Evolutionary conservation across 2,797 vertebrate species (phyloP).

Genomic region (Staurois parvus): DNA sequence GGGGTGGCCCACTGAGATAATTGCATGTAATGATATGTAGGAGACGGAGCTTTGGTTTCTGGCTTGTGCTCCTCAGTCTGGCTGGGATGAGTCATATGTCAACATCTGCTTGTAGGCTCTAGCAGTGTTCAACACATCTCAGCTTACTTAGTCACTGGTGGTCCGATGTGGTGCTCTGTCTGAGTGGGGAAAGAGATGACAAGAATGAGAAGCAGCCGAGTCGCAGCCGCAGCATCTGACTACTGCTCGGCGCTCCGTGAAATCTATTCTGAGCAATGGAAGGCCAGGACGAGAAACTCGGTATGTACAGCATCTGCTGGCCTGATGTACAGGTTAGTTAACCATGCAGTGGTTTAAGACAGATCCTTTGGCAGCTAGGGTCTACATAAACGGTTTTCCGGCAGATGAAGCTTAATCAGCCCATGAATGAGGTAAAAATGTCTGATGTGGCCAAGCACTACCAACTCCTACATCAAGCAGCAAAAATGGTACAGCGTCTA

Average conservation of each 20-base stretch:
- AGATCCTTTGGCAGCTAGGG: background rate
- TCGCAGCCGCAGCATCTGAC: conserved; percentile 24
- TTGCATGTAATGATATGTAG: conserved; percentile 60
- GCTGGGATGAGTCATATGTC: conserved; percentile 62
- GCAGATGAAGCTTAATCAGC: too few relatives aligned
- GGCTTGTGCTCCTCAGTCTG: conserved; percentile 54
- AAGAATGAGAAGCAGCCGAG: conserved; percentile 53
- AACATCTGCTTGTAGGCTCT: conserved; percentile 58
- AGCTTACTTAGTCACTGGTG: conserved; percentile 56
- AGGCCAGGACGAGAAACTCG: background rate
- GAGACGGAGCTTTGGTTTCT: conserved; percentile 51
- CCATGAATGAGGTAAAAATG: too few relatives aligned
- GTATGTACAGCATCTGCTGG: conserved; percentile 1
- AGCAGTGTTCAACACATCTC: conserved; percentile 52
- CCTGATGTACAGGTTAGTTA: background rate
- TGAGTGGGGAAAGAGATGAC: conserved; percentile 28
- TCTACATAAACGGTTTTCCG: background rate
- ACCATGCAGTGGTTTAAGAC: background rate
- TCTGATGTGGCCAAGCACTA: too few relatives aligned
- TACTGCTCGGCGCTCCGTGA: conserved; percentile 27
- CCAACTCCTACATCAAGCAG: too few relatives aligned
- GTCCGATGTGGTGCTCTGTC: conserved; percentile 43
- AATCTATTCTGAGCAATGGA: conserved; percentile 13
- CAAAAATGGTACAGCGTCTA: too few relatives aligned
- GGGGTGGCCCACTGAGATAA: conserved; percentile 61